Evolutionary conservation across 2,797 vertebrate species (phyloP).

Genomic region (Schizopygopsis malacanthus): DNA sequence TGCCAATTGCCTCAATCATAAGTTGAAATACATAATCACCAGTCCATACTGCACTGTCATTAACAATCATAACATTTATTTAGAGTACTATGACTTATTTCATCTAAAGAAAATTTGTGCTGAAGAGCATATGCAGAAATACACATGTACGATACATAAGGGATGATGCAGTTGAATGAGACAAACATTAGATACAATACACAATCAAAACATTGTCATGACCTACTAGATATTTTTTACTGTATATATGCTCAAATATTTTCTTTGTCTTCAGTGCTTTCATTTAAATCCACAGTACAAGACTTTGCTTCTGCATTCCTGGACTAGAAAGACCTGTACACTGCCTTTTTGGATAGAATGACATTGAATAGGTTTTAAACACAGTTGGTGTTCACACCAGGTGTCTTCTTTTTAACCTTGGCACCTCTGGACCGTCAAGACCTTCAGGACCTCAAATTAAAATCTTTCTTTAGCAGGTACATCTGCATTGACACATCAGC

Average conservation of each 20-base stretch:
- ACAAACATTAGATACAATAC: constrained; percentile 26
- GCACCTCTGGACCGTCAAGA: constrained; percentile 4
- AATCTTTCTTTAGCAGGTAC: constrained; percentile 5
- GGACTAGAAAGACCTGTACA: background rate
- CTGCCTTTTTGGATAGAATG: background rate
- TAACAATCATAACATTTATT: constrained; percentile 46
- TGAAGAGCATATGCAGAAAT: constrained; percentile 55
- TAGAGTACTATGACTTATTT: constrained; percentile 47
- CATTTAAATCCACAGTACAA: background rate
- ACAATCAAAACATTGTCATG: constrained; percentile 26
- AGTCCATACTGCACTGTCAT: constrained; percentile 7
- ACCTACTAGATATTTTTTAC: constrained; percentile 13
- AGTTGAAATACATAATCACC: constrained; percentile 6
- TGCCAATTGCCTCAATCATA: background rate
- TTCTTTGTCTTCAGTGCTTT: constrained; percentile 6
- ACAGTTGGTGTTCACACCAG: background rate
- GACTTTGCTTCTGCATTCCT: background rate
- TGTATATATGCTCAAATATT: constrained; percentile 3
- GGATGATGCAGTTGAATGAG: constrained; percentile 21
- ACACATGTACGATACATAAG: constrained; percentile 31
- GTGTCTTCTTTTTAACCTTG: constrained; percentile 6
- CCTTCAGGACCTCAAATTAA: constrained; percentile 16
- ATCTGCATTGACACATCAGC: background rate
- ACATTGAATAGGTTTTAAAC: constrained; percentile 14
- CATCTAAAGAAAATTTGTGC: constrained; percentile 36